Evolutionary conservation across 2,888 invertebrate genomes (phyloP).

Genomic region (Seira musarum): DNA sequence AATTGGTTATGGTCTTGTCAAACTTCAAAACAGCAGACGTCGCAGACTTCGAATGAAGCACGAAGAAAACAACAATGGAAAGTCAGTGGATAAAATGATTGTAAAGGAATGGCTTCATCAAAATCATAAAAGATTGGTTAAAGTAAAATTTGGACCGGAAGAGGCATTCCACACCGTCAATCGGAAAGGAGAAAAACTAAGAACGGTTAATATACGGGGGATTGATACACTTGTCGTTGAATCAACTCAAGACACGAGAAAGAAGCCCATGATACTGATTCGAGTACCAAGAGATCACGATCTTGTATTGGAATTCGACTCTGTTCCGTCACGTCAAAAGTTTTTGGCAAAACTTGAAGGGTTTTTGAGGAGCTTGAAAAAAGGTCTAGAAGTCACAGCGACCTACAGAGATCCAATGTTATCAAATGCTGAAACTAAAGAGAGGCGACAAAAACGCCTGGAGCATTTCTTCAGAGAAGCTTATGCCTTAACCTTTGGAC

Average conservation of each 20-base stretch:
- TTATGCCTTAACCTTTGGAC: slow-evolving; percentile 92
- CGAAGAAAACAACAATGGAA: slow-evolving; percentile 79
- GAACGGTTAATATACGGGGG: slow-evolving; percentile 85
- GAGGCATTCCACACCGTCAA: slow-evolving; percentile 89
- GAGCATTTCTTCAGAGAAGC: slow-evolving; percentile 97
- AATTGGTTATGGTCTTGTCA: slow-evolving; percentile 93
- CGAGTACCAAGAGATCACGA: slow-evolving; percentile 90
- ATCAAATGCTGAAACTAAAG: slow-evolving; percentile 93
- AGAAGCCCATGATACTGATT: slow-evolving; percentile 83
- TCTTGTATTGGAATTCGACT: slow-evolving; percentile 91
- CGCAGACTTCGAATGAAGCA: slow-evolving; percentile 87
- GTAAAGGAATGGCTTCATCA: slow-evolving; percentile 96
- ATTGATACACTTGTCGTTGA: slow-evolving; percentile 87
- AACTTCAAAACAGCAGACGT: slow-evolving; percentile 88
- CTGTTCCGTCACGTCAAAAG: slow-evolving; percentile 84
- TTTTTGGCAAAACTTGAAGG: slow-evolving; percentile 90
- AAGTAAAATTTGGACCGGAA: slow-evolving; percentile 92
- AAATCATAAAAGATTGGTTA: slow-evolving; percentile 90
- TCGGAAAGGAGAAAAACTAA: slow-evolving; percentile 91
- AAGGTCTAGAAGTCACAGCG: slow-evolving; percentile 81
- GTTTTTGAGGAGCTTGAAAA: slow-evolving; percentile 87
- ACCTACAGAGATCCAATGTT: slow-evolving; percentile 89
- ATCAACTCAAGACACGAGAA: slow-evolving; percentile 83
- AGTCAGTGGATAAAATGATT: slow-evolving; percentile 89
- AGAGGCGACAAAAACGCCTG: slow-evolving; percentile 90